Percentiles rank a stretch among this genome's conserved stretches.
phyloP scores from a whole-genome alignment of 1,140 invertebrate genomes.

The Aphelenchoides fujianensis region DNA sequence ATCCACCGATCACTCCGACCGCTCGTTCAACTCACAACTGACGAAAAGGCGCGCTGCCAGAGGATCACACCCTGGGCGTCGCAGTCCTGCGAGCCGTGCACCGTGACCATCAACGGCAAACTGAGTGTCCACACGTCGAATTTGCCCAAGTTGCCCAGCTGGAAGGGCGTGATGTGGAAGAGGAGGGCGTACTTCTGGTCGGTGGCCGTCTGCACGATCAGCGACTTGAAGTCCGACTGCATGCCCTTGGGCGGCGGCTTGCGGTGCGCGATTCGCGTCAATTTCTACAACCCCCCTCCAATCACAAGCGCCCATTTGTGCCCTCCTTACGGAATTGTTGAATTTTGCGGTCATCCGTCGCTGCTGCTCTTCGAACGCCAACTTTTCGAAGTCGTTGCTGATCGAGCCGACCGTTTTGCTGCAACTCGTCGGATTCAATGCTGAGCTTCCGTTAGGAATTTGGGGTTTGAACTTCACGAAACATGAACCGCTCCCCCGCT shows the following conservation, averaged over 20 bases:
- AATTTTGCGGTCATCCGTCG: slow-evolving; percentile 60
- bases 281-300: too few species aligned
- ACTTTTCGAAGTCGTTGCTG: slow-evolving; percentile 61
- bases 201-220: slow-evolving; percentile 55
- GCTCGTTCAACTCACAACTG: slow-evolving; percentile 58
- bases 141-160: slow-evolving; percentile 61
- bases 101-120: slow-evolving; percentile 61
- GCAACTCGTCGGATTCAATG: slow-evolving; percentile 22
- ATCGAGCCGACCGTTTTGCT: slow-evolving; percentile 61
- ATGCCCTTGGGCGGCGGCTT: slow-evolving; percentile 61
- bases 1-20: slow-evolving; percentile 22
- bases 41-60: slow-evolving; percentile 60
- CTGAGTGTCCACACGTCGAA: slow-evolving; percentile 62
- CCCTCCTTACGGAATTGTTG: slow-evolving; percentile 60
- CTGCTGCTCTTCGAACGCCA: slow-evolving; percentile 58
- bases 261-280: slow-evolving; percentile 60
- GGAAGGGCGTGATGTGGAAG: slow-evolving; percentile 62
- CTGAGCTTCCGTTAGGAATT: slow-evolving; percentile 2
- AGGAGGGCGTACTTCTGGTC: slow-evolving; percentile 62
- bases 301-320: too few species aligned
- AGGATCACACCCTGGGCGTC: slow-evolving; percentile 61
- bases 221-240: slow-evolving; percentile 37
- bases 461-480: too few species aligned
- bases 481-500: too few species aligned
- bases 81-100: slow-evolving; percentile 61